Evolutionary conservation across 2,888 invertebrate genomes (phyloP).

Genomic region (Chrysolina oricalcia): DNA sequence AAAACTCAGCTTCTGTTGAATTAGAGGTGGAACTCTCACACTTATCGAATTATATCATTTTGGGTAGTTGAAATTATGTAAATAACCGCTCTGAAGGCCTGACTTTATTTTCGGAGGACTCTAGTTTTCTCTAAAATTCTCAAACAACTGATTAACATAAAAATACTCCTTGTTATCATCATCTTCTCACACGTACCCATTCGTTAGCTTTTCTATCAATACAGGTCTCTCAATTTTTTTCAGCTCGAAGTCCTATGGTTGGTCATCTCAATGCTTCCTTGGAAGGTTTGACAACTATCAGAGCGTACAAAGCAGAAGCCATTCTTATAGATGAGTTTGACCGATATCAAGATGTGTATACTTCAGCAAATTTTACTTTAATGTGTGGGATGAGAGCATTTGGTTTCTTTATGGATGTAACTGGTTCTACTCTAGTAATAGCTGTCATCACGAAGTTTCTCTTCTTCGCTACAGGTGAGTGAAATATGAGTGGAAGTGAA

Average conservation of each 20-base stretch:
- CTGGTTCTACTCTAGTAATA: slow-evolving; percentile 58
- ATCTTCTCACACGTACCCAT: too few species aligned
- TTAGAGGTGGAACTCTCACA: too few species aligned
- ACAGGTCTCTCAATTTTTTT: too few species aligned
- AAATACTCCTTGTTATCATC: too few species aligned
- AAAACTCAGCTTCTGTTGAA: too few species aligned
- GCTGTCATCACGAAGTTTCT: slow-evolving; percentile 56
- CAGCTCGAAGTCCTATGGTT: slow-evolving; percentile 68
- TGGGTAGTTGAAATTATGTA: too few species aligned
- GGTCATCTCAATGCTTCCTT: slow-evolving; percentile 67
- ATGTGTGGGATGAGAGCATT: slow-evolving; percentile 63
- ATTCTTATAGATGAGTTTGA: slow-evolving; percentile 62
- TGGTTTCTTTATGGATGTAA: slow-evolving; percentile 62
- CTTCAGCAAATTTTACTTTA: slow-evolving; percentile 63
- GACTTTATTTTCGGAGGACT: too few species aligned
- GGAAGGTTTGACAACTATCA: slow-evolving; percentile 65
- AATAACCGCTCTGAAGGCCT: too few species aligned
- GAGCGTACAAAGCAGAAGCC: slow-evolving; percentile 65
- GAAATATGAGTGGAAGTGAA: neutral
- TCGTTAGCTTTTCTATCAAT: too few species aligned
- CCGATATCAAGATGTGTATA: slow-evolving; percentile 60
- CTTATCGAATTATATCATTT: too few species aligned
- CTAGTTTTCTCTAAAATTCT: too few species aligned
- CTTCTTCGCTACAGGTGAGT: slow-evolving; percentile 53
- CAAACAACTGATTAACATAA: too few species aligned